Conservation (phyloP, 2,888 invertebrate genomes). For the Morpho achilles region DNA sequence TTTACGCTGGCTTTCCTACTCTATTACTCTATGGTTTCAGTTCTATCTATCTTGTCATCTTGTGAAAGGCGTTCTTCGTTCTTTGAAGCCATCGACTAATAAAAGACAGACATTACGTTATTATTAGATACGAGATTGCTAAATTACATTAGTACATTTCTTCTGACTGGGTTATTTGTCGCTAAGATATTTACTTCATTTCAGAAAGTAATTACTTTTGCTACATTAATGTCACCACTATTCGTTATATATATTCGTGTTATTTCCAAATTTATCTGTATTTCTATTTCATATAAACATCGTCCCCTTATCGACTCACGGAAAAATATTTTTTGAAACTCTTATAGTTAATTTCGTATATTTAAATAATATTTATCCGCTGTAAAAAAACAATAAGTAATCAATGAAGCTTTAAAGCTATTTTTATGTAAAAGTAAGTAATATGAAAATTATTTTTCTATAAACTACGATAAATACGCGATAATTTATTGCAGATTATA, state of each 20-base stretch:
- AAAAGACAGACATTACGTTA: conserved; percentile 3
- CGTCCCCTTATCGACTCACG: background rate
- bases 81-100: conserved; percentile 1
- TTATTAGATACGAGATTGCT: conserved; percentile 9
- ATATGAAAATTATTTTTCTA: too few relatives aligned
- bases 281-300: too few relatives aligned
- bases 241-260: too few relatives aligned
- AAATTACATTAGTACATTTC: background rate
- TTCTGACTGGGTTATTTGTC: conserved; percentile 1
- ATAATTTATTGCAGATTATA: too few relatives aligned
- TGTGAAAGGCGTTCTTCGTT: conserved; percentile 19
- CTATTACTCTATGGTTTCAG: background rate
- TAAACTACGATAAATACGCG: too few relatives aligned
- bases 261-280: background rate
- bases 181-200: background rate
- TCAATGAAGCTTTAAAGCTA: too few relatives aligned
- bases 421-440: too few relatives aligned
- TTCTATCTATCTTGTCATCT: conserved; percentile 15
- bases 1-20: too few relatives aligned
- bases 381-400: too few relatives aligned
- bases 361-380: too few relatives aligned
- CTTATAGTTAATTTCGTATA: background rate
- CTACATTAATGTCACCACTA: background rate
- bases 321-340: conserved; percentile 10
- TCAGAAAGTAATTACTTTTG: conserved; percentile 4